Evolutionary conservation across 2,888 invertebrate species (phyloP), one percentile per base, ranked within the genome.

Genomic region (Rotaria sp.): DNA sequence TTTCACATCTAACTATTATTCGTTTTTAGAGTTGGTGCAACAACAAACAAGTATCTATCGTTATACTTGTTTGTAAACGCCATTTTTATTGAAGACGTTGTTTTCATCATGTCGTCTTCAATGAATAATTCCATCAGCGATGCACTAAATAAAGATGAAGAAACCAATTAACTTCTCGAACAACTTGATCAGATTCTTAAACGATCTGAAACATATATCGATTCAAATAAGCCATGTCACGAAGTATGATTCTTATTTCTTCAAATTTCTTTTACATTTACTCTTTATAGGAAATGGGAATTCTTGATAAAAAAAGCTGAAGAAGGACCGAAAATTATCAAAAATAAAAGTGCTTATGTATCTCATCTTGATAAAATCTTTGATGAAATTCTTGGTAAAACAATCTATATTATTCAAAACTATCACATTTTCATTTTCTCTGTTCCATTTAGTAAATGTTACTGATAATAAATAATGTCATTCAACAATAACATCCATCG

Each of bases 351-450:
- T 84, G 94, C 94, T 84, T 99, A 94, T 92, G 98, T 98, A 85
- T 99, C 99, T 88, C 99, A 95, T 85, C 93, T 99, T 84, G 99
- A 97, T 92, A 99, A 99, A 93, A 99, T 99, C 90, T 99, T 95
- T 92, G 99, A 99, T 92, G 99, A 99, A 94, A 99, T 99, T 89
- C 93, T 86, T 11, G 86, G 86, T 86, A 84, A n/a, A 59, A 30
- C 1, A 30, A 21, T 52, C 8, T 52, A 8, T 8, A 18, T 24
- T 52, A 52, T 52, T 18, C 26, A 38, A 57, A 80, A 80, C 45
- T 5, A 41, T 45, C 45, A 5, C 21, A n/a, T 35, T 1, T n/a
- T 0, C 5, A 30, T 50, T n/a, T n/a, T n/a, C 11, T 84, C 26
- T 52, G 8, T 50, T 35, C 5, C 15, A n/a, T 84, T 59, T 24